These are phyloP conservation scores for Percopsis transmontana DNA, from an alignment of 2,113 vertebrate genomes.

Conservation along the genomic window DNA sequence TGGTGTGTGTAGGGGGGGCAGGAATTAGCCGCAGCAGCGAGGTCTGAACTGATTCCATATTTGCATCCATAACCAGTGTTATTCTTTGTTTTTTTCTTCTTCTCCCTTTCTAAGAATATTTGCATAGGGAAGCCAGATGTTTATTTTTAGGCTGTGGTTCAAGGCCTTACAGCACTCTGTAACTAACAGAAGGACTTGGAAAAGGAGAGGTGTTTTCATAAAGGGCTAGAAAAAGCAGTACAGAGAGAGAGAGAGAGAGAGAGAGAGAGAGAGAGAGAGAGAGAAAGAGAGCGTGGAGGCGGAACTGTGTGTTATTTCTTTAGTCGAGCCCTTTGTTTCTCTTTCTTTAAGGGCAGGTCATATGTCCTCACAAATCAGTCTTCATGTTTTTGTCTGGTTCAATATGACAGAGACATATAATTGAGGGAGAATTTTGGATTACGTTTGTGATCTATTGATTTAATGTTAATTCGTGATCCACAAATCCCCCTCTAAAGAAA, in stretches of 20 bases:
- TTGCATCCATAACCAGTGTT: constrained; percentile 74
- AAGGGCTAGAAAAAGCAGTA: background rate
- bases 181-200: constrained; percentile 64
- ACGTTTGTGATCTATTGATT: too few relatives aligned
- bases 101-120: constrained; percentile 66
- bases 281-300: constrained; percentile 29
- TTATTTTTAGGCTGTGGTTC: constrained; percentile 80
- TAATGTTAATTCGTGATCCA: too few relatives aligned
- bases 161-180: constrained; percentile 70
- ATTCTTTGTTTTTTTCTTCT: constrained; percentile 61
- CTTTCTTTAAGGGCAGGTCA: too few relatives aligned
- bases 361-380: constrained; percentile 19
- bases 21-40: constrained; percentile 62
- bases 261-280: constrained; percentile 6
- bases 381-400: constrained; percentile 44
- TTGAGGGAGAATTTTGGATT: too few relatives aligned
- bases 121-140: constrained; percentile 77
- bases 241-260: constrained; percentile 12
- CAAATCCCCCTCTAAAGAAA: background rate
- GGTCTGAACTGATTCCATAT: constrained; percentile 75
- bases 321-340: background rate
- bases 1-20: constrained; percentile 18
- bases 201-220: constrained; percentile 19
- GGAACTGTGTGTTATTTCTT: constrained; percentile 51
- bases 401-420: background rate